Conservation (phyloP, 2,113 vertebrate genomes). For the Limnothrissa miodon region DNA sequence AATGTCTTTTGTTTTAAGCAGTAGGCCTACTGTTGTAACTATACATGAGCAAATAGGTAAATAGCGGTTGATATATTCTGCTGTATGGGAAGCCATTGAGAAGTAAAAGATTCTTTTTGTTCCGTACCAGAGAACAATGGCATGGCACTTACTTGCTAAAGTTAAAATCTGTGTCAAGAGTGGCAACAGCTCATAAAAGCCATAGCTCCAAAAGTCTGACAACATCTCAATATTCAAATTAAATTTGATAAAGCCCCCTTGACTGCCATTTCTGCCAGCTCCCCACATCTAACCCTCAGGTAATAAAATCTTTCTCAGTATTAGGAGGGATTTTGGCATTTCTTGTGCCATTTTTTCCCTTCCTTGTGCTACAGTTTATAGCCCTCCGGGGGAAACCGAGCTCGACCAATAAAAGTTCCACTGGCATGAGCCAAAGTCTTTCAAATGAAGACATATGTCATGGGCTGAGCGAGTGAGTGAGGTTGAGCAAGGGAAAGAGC, state of each 20-base stretch:
- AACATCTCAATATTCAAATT: conserved; percentile 25
- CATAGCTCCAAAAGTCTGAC: conserved; percentile 41
- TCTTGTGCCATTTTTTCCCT: conserved; percentile 57
- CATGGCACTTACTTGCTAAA: conserved; percentile 8
- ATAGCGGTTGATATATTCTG: neutral
- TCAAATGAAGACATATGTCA: conserved; percentile 78
- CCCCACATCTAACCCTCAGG: conserved; percentile 62
- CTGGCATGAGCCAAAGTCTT: conserved; percentile 67
- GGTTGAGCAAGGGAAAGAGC: conserved; percentile 29
- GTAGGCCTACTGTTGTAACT: neutral
- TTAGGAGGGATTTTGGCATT: conserved; percentile 71
- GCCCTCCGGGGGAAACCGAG: conserved; percentile 67
- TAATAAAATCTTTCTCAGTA: conserved; percentile 71
- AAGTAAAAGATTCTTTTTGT: neutral
- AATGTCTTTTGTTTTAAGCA: neutral
- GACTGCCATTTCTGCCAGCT: conserved; percentile 55
- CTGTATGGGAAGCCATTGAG: neutral
- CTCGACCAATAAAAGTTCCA: conserved; percentile 74
- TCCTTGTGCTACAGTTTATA: conserved; percentile 68
- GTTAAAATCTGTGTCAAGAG: conserved; percentile 32
- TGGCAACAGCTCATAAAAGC: conserved; percentile 28
- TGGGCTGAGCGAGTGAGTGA: conserved; percentile 44
- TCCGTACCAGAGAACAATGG: neutral
- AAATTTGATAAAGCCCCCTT: conserved; percentile 47
- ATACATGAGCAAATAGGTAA: neutral